Conservation (phyloP, 2,888 invertebrate genomes). For the Cantharis nigra region DNA sequence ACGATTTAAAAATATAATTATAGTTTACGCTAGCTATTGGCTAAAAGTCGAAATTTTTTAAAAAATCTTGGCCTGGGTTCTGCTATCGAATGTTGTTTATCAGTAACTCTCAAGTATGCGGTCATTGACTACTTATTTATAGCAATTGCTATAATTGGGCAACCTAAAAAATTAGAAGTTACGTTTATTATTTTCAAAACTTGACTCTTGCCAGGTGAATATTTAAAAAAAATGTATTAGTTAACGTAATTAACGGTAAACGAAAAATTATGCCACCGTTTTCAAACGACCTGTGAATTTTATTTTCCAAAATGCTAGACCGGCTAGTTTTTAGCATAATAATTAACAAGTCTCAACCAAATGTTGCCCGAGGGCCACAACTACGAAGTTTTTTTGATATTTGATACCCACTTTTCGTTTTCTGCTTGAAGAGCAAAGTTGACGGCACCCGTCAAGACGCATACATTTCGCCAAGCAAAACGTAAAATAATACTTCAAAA, state of each 20-base stretch:
- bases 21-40: background rate
- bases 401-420: background rate
- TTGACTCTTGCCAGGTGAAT: constrained; percentile 33
- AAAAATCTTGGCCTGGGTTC: constrained; percentile 7
- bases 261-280: background rate
- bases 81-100: constrained; percentile 27
- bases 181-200: constrained; percentile 32
- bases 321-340: background rate
- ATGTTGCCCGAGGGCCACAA: background rate
- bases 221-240: constrained; percentile 5
- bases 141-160: constrained; percentile 35
- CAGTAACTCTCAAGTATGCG: constrained; percentile 36
- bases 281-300: background rate
- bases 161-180: constrained; percentile 38
- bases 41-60: constrained; percentile 6
- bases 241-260: background rate
- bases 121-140: constrained; percentile 40
- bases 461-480: background rate
- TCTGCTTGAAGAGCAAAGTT: background rate
- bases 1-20: background rate
- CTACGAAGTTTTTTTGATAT: background rate
- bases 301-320: background rate
- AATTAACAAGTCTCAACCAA: background rate
- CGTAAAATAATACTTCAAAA: background rate
- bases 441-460: background rate